Base-by-base conservation (phyloP, 2,113 vertebrate genomes). In the Pseudopodoces humilis region DNA sequence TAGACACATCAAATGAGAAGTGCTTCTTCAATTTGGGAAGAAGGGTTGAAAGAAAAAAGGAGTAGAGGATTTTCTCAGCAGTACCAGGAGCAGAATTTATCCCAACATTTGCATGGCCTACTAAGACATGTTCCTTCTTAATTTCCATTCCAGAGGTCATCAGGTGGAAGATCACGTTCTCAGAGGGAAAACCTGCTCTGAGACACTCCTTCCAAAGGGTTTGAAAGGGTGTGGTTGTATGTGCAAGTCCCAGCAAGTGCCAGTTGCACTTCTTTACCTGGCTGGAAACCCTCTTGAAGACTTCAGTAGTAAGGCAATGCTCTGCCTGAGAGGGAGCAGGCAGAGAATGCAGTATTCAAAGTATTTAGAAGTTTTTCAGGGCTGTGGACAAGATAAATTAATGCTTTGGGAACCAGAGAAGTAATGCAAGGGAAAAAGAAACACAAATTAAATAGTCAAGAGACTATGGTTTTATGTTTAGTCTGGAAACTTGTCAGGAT, bases 171-270 rank as follows among this genome's bases (percentile, higher is more conserved):
- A 86, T 78, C 65, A 44, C 0, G 1, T 94, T 90, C 39, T 47
- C 60, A 63, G 72, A 78, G 74, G 86, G 92, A 95, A 95, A 95
- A 95, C 86, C 83, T 94, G 89, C 92, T 96, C 86, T 31, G 77
- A 92, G 78, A 78, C 69, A 49, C 88, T 89, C 81, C 77, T 83
- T 83, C 86, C 46, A n/a, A 92, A 60, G 77, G 60, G 64, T 81
- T 95, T 75, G 55, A 43, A 81, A 95, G 64, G 95, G 94, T 60
- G 94, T 86, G 88, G 88, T 41, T 88, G 17, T 47, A 23, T 19
- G 12, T 86, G 64, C 90, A 89, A 37, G 89, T 87, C 81, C 62
- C 58, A 91, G 65, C 93, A 84, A 79, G 65, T 56, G 31, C 67
- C 31, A 49, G 33, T 31, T 77, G 53, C 44, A 30, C 60, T 70